Evolutionary conservation across 2,888 invertebrate genomes (phyloP).

Genomic region (Ochropleura plecta): DNA sequence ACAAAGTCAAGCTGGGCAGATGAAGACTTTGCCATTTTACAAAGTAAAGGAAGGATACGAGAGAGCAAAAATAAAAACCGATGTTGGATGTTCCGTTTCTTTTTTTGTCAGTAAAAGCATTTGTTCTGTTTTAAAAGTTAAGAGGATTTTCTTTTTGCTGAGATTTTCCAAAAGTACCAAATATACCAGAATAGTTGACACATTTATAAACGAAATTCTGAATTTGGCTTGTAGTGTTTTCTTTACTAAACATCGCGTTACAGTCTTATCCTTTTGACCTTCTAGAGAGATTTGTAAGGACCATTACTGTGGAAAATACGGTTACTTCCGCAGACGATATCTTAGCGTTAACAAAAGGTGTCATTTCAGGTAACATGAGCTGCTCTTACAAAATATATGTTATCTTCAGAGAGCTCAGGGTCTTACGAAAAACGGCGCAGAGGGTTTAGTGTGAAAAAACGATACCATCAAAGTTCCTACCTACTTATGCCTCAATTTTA

Average conservation of each 20-base stretch:
- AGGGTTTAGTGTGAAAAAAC: constrained; percentile 34
- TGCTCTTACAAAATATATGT: constrained; percentile 42
- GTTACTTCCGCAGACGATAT: constrained; percentile 62
- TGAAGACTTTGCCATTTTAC: constrained; percentile 69
- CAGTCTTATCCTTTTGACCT: constrained; percentile 42
- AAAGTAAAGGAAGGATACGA: constrained; percentile 69
- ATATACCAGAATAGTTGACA: neutral
- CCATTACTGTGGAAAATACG: constrained; percentile 62
- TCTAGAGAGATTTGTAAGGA: constrained; percentile 61
- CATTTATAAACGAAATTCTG: neutral
- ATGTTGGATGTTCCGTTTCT: constrained; percentile 35
- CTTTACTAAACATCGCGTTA: neutral
- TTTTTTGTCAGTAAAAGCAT: constrained; percentile 48
- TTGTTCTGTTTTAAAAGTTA: constrained; percentile 36
- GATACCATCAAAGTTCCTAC: constrained; percentile 25
- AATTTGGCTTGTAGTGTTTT: neutral
- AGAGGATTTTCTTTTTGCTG: constrained; percentile 21
- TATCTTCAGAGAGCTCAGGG: constrained; percentile 37
- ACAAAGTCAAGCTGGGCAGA: constrained; percentile 70
- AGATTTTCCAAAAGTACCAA: constrained; percentile 7
- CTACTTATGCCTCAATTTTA: constrained; percentile 3
- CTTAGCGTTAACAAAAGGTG: constrained; percentile 54
- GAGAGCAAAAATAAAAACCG: constrained; percentile 58
- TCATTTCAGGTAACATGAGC: constrained; percentile 46
- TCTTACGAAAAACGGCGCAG: constrained; percentile 24